phyloP scores from a whole-genome alignment of 2,113 vertebrate species.

The Campylomormyrus tamandua region DNA sequence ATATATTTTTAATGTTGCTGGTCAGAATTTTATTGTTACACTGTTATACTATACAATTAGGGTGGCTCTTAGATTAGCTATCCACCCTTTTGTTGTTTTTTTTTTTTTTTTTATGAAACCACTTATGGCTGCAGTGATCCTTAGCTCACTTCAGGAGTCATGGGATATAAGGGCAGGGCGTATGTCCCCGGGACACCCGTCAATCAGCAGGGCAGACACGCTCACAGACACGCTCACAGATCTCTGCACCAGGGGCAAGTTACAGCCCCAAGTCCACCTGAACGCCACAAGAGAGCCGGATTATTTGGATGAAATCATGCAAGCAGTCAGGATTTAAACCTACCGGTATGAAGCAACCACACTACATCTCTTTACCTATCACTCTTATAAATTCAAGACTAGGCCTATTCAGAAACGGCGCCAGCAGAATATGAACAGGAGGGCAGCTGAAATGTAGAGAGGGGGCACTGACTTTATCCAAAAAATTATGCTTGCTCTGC shows the following conservation, averaged over 20 bases:
- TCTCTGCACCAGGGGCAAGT: background rate
- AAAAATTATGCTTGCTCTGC: background rate
- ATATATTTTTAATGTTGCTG: background rate
- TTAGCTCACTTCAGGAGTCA: background rate
- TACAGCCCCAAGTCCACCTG: background rate
- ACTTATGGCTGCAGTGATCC: background rate
- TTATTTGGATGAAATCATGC: background rate
- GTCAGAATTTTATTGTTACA: background rate
- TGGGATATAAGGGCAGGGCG: background rate
- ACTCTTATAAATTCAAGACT: background rate
- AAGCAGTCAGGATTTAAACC: background rate
- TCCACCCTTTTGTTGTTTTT: background rate
- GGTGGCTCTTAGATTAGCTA: background rate
- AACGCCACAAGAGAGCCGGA: background rate
- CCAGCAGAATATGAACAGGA: background rate
- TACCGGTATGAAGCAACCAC: background rate
- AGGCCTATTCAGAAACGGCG: background rate
- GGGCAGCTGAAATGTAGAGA: background rate
- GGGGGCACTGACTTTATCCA: background rate
- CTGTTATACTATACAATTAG: background rate
- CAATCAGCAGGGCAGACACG: background rate
- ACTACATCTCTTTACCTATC: background rate
- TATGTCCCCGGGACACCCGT: background rate
- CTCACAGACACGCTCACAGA: background rate
- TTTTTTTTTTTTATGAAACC: background rate